A percentile compares a stretch with the other conserved stretches of the same genome.
These are phyloP conservation scores for Stegastes partitus DNA, from an alignment of 2,113 vertebrate species.

Conservation along the genomic window DNA sequence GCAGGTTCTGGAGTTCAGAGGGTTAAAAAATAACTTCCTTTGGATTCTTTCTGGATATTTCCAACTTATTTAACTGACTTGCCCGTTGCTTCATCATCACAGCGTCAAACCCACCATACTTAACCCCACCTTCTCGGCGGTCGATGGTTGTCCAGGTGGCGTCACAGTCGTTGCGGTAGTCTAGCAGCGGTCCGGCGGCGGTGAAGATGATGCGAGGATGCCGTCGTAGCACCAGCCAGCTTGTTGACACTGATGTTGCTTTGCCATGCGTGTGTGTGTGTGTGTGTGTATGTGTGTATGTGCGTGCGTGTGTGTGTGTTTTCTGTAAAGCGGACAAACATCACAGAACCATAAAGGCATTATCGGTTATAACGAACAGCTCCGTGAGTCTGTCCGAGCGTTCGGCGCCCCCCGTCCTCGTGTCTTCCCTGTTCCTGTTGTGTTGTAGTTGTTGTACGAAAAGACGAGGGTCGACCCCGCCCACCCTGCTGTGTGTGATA, in stretches of 20 bases:
- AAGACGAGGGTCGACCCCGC: slow-evolving; percentile 51
- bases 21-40: no score
- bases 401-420: slow-evolving; percentile 13
- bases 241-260: slow-evolving; percentile 47
- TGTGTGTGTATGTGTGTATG: slow-evolving; percentile 40
- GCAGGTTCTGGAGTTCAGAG: no score
- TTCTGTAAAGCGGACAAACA: slow-evolving; percentile 49
- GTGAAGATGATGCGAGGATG: slow-evolving; percentile 30
- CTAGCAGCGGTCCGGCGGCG: not conserved
- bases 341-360: not conserved
- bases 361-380: not conserved
- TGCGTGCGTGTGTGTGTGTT: slow-evolving; percentile 40
- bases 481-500: slow-evolving; percentile 60
- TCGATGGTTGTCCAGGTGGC: slow-evolving; percentile 33
- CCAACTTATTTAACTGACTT: no score
- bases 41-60: no score
- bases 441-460: slow-evolving; percentile 70
- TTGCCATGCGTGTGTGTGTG: slow-evolving; percentile 47
- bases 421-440: slow-evolving; percentile 56
- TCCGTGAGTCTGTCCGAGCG: slow-evolving; percentile 10
- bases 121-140: slow-evolving; percentile 6
- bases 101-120: not conserved
- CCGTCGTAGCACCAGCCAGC: slow-evolving; percentile 69
- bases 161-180: slow-evolving; percentile 1
- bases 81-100: not conserved